Evolutionary conservation across 2,888 invertebrate species (phyloP).

Genomic region (Hedychridium roseum): DNA sequence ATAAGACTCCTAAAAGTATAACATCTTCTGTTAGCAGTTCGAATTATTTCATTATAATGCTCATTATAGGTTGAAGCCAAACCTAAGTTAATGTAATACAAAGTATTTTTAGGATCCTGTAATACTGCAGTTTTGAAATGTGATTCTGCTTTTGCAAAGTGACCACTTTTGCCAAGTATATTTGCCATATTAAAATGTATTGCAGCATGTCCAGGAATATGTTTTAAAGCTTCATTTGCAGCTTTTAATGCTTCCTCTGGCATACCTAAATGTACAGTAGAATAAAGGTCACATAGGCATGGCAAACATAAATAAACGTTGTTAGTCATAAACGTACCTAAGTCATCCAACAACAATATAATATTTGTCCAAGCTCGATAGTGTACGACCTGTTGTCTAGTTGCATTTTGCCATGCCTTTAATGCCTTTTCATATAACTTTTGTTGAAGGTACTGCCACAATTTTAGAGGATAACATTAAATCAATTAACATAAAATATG

Average conservation of each 20-base stretch:
- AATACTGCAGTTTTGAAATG: constrained; percentile 81
- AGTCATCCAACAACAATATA: constrained; percentile 82
- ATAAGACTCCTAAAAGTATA: constrained; percentile 77
- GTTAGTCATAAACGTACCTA: constrained; percentile 63
- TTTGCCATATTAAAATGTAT: constrained; percentile 90
- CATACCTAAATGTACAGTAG: constrained; percentile 67
- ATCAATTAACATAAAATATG: constrained; percentile 7
- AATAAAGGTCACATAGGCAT: background rate
- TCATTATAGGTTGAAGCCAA: constrained; percentile 40
- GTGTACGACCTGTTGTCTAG: constrained; percentile 79
- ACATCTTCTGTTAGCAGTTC: no score
- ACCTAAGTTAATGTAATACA: constrained; percentile 92
- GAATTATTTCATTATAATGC: background rate
- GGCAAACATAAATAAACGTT: background rate
- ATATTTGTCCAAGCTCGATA: constrained; percentile 92
- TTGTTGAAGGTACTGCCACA: constrained; percentile 79
- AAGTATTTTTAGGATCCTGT: constrained; percentile 74
- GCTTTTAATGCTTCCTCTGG: constrained; percentile 75
- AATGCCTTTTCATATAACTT: constrained; percentile 79
- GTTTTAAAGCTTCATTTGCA: constrained; percentile 74
- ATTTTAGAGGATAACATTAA: constrained; percentile 1
- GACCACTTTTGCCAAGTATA: constrained; percentile 82
- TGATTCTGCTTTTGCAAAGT: constrained; percentile 81
- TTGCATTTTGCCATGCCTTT: constrained; percentile 84
- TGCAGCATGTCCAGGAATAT: constrained; percentile 78